Evolutionary conservation across 2,113 vertebrate genomes (phyloP), one percentile per base, ranked within the genome.

Genomic region (Xiphophorus couchianus): DNA sequence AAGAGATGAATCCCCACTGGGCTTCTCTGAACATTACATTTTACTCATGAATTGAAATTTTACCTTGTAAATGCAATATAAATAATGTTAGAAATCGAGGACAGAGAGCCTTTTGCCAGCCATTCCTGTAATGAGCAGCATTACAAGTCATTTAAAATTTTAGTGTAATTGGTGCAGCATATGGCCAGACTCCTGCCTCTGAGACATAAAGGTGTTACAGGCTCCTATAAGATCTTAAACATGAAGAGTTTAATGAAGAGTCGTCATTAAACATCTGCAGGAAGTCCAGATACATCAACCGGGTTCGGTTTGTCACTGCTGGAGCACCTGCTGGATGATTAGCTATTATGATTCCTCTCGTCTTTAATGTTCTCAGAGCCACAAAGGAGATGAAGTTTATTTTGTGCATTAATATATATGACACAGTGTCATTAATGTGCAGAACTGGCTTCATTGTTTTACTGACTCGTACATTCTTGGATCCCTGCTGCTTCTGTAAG

Each of bases 121-220:
- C 74, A 82, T 81, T 80, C 71, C 76, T 60, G 66, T 74, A 82
- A 89, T 35, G 69, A 90, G 79, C 11, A 0, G 66, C 63, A 74
- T 73, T 85, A 73, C 68, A 80, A 87, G 81, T 86, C 89, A 79
- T 91, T 89, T 78, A 75, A 88, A 72, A 82, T 74, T 87, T 84
- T 78, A 71, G 61, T 87, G 66, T 81, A 88, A 89, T 85, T 84
- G 82, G 85, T 75, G 77, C 77, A 88, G 85, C 93, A 94, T 91
- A 93, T 93, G 92, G 82, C 74, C 10, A 74, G 77, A 84, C 91
- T 92, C 89, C 91, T 93, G 89, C 89, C 84, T 80, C 75, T 44
- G 86, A 89, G 69, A 86, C 64, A 39, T 39, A 48, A 54, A 58
- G 70, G 27, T 71, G 74, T 80, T 69, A 66, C 78, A 69, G 22